Base-by-base conservation (phyloP, 1,140 invertebrate species). In the Magallana gigas region DNA sequence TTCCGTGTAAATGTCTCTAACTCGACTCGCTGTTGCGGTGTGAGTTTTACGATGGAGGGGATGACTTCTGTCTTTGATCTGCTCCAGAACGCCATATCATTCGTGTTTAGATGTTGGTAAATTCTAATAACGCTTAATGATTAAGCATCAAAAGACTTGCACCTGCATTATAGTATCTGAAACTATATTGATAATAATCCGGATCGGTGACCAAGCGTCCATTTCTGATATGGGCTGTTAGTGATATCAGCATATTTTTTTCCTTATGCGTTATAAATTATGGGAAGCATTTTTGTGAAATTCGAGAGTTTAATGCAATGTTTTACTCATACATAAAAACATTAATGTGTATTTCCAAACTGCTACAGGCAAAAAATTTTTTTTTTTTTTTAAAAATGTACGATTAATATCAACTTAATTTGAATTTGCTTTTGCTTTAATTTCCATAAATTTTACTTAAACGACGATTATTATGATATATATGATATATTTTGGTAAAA, bases 61-160 rank as follows among this genome's bases (percentile, higher is more conserved):
- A 11, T 76, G 18, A 23, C 36, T 76, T 29, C 23, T 76, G 68
- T 76, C 81, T 83, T 83, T 83, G 81, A 83, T 83, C 48, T 83
- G 48, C 48, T 83, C 57, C 57, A 83, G 57, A 83, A 58, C 57
- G 57, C 81, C 81, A 11, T 83, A 83, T 83, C 81, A 83, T 83
- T 58, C 48, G 48, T 57, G 81, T 83, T 83, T 83, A 57, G 81
- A 57, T 23, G 81, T 83, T 83, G 18, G 48, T 83, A 83, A 83
- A 83, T n/a, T 83, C 57, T 83, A 83, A 83, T 83, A 58, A 83
- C 57, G 57, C 81, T 83, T 58, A 57, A 83, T 83, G 57, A 83
- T 83, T 83, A 57, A 57, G 81, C 81, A 8, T 83, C 57, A 83
- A 58, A 57, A 58, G 57, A 57, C 6, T 56, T 83, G 81, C 81